phyloP scores from a whole-genome alignment of 2,113 vertebrate genomes.

The Sakesphorus luctuosus region DNA sequence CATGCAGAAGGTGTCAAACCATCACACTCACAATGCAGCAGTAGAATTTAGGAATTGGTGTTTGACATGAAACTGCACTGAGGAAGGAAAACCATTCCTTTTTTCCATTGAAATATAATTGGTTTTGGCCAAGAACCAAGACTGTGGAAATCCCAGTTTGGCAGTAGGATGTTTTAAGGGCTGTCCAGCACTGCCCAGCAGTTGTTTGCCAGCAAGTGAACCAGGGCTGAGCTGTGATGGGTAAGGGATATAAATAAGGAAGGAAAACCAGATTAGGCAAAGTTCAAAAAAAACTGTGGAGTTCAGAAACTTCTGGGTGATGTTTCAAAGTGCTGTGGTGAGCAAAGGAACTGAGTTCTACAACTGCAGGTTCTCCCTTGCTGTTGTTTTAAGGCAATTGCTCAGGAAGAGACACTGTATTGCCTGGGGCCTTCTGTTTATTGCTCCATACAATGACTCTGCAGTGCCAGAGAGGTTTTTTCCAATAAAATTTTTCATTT shows the following conservation, averaged over 20 bases:
- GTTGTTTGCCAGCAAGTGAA: neutral
- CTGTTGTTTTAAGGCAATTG: neutral
- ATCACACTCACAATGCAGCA: neutral
- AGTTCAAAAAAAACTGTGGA: neutral
- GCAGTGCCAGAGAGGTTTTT: neutral
- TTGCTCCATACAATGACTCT: neutral
- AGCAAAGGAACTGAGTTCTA: neutral
- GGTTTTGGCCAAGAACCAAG: neutral
- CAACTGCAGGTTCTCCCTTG: neutral
- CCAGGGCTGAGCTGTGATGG: neutral
- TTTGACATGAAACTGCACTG: neutral
- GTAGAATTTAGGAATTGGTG: neutral
- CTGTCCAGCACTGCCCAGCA: neutral
- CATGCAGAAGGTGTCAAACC: neutral
- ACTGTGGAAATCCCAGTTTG: neutral
- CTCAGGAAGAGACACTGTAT: neutral
- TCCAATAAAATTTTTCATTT: conserved; percentile 13
- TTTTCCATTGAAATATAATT: neutral
- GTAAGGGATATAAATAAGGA: neutral
- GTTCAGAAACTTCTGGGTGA: neutral
- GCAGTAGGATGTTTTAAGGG: neutral
- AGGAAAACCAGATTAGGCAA: neutral
- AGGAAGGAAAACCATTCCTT: neutral
- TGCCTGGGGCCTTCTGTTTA: conserved; percentile 7
- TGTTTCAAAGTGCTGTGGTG: neutral